Evolutionary conservation across 2,888 invertebrate species (phyloP).

Genomic region (Norana najaformis): DNA sequence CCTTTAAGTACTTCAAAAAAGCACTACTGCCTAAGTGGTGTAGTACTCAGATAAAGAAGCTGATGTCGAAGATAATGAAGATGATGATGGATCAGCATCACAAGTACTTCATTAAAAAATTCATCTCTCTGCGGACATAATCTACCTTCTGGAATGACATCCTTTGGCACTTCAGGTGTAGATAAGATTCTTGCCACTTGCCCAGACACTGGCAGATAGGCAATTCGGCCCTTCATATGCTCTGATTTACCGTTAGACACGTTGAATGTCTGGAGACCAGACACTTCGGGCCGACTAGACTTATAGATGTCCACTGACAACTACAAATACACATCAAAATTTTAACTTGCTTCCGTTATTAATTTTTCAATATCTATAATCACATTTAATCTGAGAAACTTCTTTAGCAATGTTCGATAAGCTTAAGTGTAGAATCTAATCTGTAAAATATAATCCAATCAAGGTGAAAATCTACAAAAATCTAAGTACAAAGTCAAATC

Average conservation of each 20-base stretch:
- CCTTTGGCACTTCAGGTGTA: slow-evolving; percentile 56
- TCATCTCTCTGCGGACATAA: background rate
- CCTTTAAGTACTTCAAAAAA: too few species aligned
- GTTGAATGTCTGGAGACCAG: background rate
- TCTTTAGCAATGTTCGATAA: background rate
- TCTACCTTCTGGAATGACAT: slow-evolving; percentile 53
- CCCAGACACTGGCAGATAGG: slow-evolving; percentile 53
- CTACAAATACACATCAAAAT: slow-evolving; percentile 24
- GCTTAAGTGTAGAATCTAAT: background rate
- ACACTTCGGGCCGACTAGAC: background rate
- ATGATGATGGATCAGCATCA: background rate
- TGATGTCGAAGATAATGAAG: too few species aligned
- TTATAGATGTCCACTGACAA: slow-evolving; percentile 29
- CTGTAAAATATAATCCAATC: background rate
- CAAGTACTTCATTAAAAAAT: background rate
- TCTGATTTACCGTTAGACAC: background rate
- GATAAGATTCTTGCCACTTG: slow-evolving; percentile 57
- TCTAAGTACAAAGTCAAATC: too few species aligned
- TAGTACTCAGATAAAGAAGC: too few species aligned
- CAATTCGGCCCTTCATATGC: slow-evolving; percentile 25
- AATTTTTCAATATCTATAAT: background rate
- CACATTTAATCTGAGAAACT: background rate
- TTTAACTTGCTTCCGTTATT: background rate
- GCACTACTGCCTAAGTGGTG: too few species aligned
- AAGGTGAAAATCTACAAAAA: too few species aligned